A percentile compares a stretch with the other conserved stretches of the same genome.
These are phyloP conservation scores for Smutsia gigantea DNA, from an alignment of 2,797 vertebrate genomes.

Conservation along the genomic window DNA sequence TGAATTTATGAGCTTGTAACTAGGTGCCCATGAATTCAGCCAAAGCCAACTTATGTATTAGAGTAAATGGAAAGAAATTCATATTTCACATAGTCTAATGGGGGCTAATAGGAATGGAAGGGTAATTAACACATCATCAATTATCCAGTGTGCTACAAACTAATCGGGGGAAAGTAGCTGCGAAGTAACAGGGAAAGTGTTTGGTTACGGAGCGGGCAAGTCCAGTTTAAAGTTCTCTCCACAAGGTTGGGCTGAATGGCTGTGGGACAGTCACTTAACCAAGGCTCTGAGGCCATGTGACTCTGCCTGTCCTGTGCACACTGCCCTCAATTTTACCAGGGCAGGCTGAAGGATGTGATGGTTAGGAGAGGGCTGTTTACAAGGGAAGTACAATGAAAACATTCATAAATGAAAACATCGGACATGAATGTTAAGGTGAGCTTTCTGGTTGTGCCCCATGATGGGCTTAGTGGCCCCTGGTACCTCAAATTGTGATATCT, in stretches of 20 bases:
- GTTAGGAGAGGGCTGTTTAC: background rate
- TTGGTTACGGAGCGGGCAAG: background rate
- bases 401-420: background rate
- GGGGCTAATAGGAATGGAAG: background rate
- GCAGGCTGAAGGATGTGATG: rapidly evolving
- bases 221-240: background rate
- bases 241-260: background rate
- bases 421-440: background rate
- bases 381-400: background rate
- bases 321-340: background rate
- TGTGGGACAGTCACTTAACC: background rate
- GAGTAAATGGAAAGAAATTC: constrained; percentile 25
- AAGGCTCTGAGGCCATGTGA: background rate
- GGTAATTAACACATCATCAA: constrained; percentile 42
- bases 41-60: background rate
- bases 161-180: background rate
- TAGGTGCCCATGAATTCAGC: background rate
- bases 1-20: constrained; percentile 1
- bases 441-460: background rate
- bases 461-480: background rate
- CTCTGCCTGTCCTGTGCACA: background rate
- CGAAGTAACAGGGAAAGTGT: background rate
- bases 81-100: constrained; percentile 12
- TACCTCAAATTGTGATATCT: background rate
- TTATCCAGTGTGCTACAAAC: background rate